These are phyloP conservation scores for Escarpia spicata DNA, from an alignment of 2,888 invertebrate species.

Conservation along the genomic window DNA sequence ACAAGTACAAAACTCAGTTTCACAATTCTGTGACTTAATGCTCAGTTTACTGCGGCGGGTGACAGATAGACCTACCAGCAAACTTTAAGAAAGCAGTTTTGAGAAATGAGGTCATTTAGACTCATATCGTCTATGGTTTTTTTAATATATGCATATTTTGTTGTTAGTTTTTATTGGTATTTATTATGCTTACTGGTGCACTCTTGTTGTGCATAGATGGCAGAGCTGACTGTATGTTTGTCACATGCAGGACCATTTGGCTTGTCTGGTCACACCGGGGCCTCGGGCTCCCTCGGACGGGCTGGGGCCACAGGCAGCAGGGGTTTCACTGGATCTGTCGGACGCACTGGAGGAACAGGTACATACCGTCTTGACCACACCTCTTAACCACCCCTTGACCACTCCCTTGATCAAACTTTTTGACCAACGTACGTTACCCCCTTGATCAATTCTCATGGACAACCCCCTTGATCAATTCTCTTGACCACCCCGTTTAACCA, in stretches of 20 bases:
- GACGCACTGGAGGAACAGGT: conserved; percentile 8
- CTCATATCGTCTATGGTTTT: no score
- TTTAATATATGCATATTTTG: no score
- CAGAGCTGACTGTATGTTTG: neutral
- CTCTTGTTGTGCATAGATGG: neutral
- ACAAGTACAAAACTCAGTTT: no score
- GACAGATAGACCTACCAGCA: no score
- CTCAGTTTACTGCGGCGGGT: no score
- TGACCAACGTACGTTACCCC: neutral
- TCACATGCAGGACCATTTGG: neutral
- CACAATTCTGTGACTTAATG: no score
- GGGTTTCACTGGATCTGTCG: neutral
- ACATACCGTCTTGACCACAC: neutral
- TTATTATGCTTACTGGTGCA: neutral
- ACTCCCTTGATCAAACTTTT: neutral
- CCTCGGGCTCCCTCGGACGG: neutral
- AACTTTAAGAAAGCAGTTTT: no score
- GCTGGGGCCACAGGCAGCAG: conserved; percentile 22
- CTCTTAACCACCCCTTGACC: no score
- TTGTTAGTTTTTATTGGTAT: no score
- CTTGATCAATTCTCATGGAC: neutral
- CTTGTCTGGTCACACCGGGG: neutral
- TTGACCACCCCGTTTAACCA: no score
- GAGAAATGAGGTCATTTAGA: no score
- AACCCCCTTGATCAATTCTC: neutral